These are phyloP conservation scores for Pseudomyrmex concolor DNA, from an alignment of 1,140 invertebrate species.

Conservation along the genomic window DNA sequence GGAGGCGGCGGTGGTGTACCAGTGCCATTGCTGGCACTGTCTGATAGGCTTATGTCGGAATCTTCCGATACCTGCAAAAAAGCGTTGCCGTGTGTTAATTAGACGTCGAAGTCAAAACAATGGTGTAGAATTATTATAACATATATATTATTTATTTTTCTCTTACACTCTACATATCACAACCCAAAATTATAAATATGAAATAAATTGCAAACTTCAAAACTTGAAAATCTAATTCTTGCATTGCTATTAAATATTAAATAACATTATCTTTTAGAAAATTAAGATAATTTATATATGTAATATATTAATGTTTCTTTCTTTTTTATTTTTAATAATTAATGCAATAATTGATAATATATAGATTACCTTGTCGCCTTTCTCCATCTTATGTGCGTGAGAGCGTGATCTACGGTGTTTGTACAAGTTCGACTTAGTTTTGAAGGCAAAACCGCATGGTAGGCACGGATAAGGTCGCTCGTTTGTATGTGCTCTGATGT, in stretches of 20 bases:
- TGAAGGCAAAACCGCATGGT: constrained; percentile 96
- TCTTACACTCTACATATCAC: too few relatives aligned
- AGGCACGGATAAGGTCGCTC: constrained; percentile 96
- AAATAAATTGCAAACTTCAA: neutral
- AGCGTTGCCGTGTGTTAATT: neutral
- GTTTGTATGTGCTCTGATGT: constrained; percentile 96
- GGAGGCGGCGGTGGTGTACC: constrained; percentile 80
- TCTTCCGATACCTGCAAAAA: constrained; percentile 80
- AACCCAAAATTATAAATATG: neutral
- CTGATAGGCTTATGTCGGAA: constrained; percentile 83
- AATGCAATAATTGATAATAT: neutral
- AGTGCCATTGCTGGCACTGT: constrained; percentile 82
- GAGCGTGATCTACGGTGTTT: constrained; percentile 95
- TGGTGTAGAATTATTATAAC: neutral
- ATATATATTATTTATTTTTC: neutral
- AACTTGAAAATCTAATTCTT: neutral
- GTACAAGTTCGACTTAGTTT: constrained; percentile 97
- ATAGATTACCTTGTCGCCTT: constrained; percentile 84
- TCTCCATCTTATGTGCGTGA: constrained; percentile 90
- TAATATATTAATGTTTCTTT: neutral
- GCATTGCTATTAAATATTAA: neutral
- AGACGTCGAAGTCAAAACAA: neutral
- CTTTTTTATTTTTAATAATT: neutral
- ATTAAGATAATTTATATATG: neutral
- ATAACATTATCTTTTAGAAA: too few relatives aligned